Evolutionary conservation across 1,140 invertebrate genomes (phyloP).

Genomic region (Teleogryllus occipitalis): DNA sequence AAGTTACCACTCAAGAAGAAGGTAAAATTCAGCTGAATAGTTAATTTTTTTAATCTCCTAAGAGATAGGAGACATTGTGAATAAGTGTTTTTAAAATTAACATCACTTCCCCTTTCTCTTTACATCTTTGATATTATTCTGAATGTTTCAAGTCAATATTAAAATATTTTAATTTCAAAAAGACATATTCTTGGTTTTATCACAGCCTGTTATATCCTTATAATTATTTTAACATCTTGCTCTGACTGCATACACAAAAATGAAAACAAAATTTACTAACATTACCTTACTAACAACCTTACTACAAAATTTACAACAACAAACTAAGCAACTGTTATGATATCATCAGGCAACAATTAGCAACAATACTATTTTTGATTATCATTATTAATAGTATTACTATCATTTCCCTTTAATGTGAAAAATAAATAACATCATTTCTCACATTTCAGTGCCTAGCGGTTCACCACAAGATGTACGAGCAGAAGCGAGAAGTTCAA

Average conservation of each 20-base stretch:
- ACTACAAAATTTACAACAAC: no score
- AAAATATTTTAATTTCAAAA: no score
- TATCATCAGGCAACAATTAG: neutral
- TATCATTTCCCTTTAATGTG: neutral
- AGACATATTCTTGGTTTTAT: no score
- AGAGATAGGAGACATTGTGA: no score
- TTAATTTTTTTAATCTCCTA: neutral
- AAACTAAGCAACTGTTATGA: no score
- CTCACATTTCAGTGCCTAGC: slow-evolving; percentile 58
- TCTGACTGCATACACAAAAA: neutral
- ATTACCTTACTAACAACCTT: no score
- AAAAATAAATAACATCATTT: neutral
- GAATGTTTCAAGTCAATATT: no score
- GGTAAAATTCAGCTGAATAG: slow-evolving; percentile 36
- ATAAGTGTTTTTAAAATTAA: no score
- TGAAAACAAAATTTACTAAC: neutral
- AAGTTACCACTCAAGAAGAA: slow-evolving; percentile 75
- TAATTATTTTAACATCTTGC: neutral
- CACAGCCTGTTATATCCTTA: no score
- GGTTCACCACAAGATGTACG: slow-evolving; percentile 76
- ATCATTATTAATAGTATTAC: neutral
- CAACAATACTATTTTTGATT: neutral
- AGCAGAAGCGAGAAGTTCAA: slow-evolving; percentile 80
- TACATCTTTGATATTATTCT: no score
- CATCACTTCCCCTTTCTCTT: no score